Conservation (phyloP, 2,113 vertebrate species). For the Triplophysa rosa region DNA sequence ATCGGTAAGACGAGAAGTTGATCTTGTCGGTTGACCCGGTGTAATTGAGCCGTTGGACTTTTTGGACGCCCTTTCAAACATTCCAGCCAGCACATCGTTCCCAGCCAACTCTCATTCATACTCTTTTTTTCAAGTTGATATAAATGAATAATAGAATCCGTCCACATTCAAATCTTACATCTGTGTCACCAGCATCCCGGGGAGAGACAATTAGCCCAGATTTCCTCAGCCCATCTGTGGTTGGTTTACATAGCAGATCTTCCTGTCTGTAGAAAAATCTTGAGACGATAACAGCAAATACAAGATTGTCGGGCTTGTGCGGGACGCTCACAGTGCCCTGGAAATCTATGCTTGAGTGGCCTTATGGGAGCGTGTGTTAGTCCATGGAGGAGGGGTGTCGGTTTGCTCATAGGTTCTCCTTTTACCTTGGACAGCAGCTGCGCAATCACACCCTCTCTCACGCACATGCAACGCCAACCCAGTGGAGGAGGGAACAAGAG, state of each 20-base stretch:
- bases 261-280: not conserved
- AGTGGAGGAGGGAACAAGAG: conserved; percentile 51
- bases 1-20: conserved; percentile 24
- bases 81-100: not conserved
- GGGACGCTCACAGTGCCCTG: conserved; percentile 53
- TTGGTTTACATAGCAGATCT: conserved; percentile 3
- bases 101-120: not conserved
- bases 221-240: conserved; percentile 31
- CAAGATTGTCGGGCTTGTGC: not conserved
- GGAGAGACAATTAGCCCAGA: conserved; percentile 50
- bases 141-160: conserved; percentile 1
- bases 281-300: not conserved
- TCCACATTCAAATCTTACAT: conserved; percentile 10
- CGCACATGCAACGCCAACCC: conserved; percentile 55
- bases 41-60: not conserved
- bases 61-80: not conserved
- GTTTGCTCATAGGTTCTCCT: conserved; percentile 62
- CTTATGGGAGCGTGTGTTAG: conserved; percentile 50
- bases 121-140: not conserved
- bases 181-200: conserved; percentile 34
- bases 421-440: conserved; percentile 66
- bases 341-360: conserved; percentile 61
- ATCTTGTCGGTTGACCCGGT: conserved; percentile 35
- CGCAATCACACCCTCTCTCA: conserved; percentile 30
- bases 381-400: conserved; percentile 68